Conservation (phyloP, 2,797 vertebrate genomes). For the Babyrousa celebensis region DNA sequence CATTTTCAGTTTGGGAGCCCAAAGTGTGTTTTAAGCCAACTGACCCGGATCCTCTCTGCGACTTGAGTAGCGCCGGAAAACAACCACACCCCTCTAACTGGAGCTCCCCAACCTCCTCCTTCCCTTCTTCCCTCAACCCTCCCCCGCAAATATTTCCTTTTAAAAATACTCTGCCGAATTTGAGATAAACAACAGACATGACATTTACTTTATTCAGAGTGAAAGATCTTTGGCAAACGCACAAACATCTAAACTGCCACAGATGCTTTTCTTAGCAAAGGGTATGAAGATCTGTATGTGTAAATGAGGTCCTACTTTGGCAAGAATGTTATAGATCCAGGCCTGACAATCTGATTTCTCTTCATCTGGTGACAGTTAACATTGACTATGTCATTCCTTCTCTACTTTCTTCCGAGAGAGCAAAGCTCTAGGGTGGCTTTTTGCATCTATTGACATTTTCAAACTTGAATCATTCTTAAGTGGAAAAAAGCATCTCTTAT, state of each 20-base stretch:
- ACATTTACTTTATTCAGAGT: conserved; percentile 93
- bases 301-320: conserved; percentile 92
- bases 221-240: conserved; percentile 93
- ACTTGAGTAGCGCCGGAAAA: background rate
- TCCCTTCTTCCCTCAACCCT: conserved; percentile 41
- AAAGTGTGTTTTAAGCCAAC: background rate
- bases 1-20: background rate
- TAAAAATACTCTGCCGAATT: conserved; percentile 92
- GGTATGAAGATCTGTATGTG: conserved; percentile 92
- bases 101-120: conserved; percentile 20
- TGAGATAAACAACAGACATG: conserved; percentile 93
- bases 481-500: conserved; percentile 83
- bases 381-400: conserved; percentile 90
- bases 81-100: conserved; percentile 27
- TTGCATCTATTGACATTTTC: conserved; percentile 90
- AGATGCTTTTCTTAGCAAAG: conserved; percentile 92
- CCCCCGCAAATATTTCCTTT: conserved; percentile 91
- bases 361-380: conserved; percentile 90
- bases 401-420: conserved; percentile 87
- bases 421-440: conserved; percentile 87
- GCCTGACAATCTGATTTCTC: conserved; percentile 91
- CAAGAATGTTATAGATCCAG: conserved; percentile 91
- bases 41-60: background rate
- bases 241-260: conserved; percentile 92
- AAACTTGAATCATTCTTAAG: conserved; percentile 87